These are phyloP conservation scores for Riparia riparia DNA, from an alignment of 2,113 vertebrate species.

Conservation along the genomic window DNA sequence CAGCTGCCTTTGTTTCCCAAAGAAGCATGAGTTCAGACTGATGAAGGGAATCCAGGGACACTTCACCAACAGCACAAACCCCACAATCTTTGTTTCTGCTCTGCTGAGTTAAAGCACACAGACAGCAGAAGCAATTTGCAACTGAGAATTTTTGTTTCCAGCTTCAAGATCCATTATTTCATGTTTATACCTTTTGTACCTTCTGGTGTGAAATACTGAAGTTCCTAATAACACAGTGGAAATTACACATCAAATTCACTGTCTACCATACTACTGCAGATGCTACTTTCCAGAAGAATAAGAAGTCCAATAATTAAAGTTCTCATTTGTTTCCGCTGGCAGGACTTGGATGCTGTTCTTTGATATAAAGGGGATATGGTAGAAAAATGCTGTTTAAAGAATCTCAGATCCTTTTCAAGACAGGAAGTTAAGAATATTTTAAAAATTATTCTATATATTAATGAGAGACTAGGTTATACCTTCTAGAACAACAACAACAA, in stretches of 20 bases:
- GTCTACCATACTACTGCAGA: not conserved
- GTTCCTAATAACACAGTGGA: not conserved
- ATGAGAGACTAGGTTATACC: not conserved
- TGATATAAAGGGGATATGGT: not conserved
- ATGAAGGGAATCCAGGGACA: not conserved
- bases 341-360: not conserved
- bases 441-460: not conserved
- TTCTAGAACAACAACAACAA: not conserved
- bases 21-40: not conserved
- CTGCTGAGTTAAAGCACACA: not conserved
- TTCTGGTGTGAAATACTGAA: not conserved
- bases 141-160: not conserved
- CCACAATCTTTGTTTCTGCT: not conserved
- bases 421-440: not conserved
- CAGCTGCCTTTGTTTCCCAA: not conserved
- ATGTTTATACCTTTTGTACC: not conserved
- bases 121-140: not conserved
- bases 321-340: conserved; percentile 16
- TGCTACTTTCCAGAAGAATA: not conserved
- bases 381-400: not conserved
- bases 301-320: not conserved
- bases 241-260: not conserved
- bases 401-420: not conserved
- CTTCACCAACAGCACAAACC: not conserved
- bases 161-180: not conserved